These are phyloP conservation scores for Falco berigora DNA, from an alignment of 2,797 vertebrate species.

Conservation along the genomic window DNA sequence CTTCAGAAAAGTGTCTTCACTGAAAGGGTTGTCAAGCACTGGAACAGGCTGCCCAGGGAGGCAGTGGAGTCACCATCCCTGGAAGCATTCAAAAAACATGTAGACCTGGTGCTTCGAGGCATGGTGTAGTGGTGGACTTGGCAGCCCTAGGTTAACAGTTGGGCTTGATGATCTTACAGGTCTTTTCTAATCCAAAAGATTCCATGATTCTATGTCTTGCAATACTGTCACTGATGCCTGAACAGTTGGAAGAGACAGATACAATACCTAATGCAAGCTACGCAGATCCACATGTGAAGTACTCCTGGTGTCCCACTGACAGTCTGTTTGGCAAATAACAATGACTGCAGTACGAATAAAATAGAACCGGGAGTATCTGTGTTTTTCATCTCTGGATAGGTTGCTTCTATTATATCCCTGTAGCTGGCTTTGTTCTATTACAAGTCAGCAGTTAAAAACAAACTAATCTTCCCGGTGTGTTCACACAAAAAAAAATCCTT, in stretches of 20 bases:
- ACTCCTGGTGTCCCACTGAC: neutral
- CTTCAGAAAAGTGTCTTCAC: too few species aligned
- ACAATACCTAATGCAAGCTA: neutral
- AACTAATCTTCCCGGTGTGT: neutral
- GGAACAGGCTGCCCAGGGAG: too few species aligned
- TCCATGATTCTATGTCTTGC: neutral
- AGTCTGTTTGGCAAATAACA: neutral
- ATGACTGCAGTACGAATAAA: neutral
- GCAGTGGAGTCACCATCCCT: too few species aligned
- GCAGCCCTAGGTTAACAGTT: too few species aligned
- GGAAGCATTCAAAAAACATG: too few species aligned
- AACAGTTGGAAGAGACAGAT: neutral
- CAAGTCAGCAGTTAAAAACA: neutral
- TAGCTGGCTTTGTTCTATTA: neutral
- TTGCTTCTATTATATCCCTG: neutral
- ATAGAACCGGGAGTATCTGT: neutral
- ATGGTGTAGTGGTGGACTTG: too few species aligned
- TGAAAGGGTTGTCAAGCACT: too few species aligned
- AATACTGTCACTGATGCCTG: neutral
- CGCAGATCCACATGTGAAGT: neutral
- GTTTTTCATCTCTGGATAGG: neutral
- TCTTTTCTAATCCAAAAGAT: too few species aligned
- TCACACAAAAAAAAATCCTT: neutral
- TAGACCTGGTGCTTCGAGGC: too few species aligned
- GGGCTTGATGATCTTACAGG: too few species aligned